A percentile compares a stretch with the other conserved stretches of the same genome.
Evolutionary conservation across 2,113 vertebrate species (phyloP).

Genomic region (Etheostoma spectabile): DNA sequence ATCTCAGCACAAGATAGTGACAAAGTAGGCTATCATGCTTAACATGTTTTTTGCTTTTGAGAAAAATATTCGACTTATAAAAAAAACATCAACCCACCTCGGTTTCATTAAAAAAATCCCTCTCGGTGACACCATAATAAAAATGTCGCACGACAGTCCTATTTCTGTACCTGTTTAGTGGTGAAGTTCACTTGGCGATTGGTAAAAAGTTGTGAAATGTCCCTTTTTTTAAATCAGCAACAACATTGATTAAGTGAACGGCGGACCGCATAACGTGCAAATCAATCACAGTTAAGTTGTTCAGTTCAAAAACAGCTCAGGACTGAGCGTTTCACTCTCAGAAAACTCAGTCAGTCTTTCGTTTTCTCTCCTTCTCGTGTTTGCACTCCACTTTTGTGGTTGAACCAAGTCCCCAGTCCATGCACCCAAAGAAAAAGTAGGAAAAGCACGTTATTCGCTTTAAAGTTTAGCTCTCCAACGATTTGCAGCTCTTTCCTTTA

Average conservation of each 20-base stretch:
- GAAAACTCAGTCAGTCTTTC: constrained; percentile 67
- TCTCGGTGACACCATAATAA: constrained; percentile 84
- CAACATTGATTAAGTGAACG: constrained; percentile 84
- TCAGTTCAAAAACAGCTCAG: constrained; percentile 79
- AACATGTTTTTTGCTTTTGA: constrained; percentile 86
- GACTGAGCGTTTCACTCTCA: constrained; percentile 65
- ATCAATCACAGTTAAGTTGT: constrained; percentile 90
- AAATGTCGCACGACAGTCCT: constrained; percentile 75
- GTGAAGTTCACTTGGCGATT: constrained; percentile 86
- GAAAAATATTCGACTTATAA: constrained; percentile 92
- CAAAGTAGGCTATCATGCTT: constrained; percentile 92
- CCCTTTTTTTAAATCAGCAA: constrained; percentile 77
- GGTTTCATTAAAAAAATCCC: constrained; percentile 81
- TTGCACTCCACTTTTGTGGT: constrained; percentile 36
- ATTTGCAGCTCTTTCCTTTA: constrained; percentile 47
- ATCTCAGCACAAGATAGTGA: constrained; percentile 95
- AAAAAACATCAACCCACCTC: constrained; percentile 90
- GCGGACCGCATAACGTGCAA: constrained; percentile 89
- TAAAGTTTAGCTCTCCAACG: constrained; percentile 60
- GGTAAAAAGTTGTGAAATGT: constrained; percentile 85
- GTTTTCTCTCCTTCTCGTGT: constrained; percentile 23
- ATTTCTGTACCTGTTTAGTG: constrained; percentile 87
- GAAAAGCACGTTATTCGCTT: constrained; percentile 61
- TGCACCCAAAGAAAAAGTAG: constrained; percentile 65
- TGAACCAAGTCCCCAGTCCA: constrained; percentile 64